These are phyloP conservation scores for Phyllostomus hastatus DNA, from an alignment of 2,113 vertebrate genomes.

Conservation along the genomic window DNA sequence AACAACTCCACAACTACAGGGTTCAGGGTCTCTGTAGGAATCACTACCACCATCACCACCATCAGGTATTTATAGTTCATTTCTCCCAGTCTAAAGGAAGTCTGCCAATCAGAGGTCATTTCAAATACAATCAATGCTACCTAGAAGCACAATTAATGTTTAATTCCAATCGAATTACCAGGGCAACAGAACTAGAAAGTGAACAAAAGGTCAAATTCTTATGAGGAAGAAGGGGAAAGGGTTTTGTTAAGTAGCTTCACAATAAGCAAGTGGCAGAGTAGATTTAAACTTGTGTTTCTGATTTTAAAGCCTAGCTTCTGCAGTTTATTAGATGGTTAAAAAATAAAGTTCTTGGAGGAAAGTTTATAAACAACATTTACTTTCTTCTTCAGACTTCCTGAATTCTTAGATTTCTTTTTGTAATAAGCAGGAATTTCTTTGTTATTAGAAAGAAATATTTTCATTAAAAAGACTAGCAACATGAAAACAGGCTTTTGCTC, in stretches of 20 bases:
- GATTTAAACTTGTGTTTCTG: neutral
- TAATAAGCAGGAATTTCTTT: neutral
- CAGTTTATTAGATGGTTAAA: neutral
- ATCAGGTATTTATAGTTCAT: neutral
- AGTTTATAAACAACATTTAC: neutral
- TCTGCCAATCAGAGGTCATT: neutral
- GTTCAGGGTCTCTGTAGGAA: neutral
- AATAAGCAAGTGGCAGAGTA: constrained; percentile 5
- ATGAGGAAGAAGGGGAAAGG: neutral
- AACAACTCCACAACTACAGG: neutral
- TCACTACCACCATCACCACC: neutral
- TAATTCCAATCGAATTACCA: constrained; percentile 14
- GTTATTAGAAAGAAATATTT: constrained; percentile 6
- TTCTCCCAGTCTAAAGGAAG: neutral
- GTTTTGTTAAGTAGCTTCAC: neutral
- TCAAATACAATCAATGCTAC: neutral
- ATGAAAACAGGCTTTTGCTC: neutral
- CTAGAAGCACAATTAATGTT: constrained; percentile 14
- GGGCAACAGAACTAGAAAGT: neutral
- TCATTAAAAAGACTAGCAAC: neutral
- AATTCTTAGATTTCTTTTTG: neutral
- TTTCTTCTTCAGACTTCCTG: neutral
- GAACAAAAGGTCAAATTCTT: constrained; percentile 34
- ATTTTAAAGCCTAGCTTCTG: neutral
- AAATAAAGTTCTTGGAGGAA: neutral